Evolutionary conservation across 2,797 vertebrate genomes (phyloP), one percentile per base, ranked within the genome.

Genomic region (Gymnothorax javanicus): DNA sequence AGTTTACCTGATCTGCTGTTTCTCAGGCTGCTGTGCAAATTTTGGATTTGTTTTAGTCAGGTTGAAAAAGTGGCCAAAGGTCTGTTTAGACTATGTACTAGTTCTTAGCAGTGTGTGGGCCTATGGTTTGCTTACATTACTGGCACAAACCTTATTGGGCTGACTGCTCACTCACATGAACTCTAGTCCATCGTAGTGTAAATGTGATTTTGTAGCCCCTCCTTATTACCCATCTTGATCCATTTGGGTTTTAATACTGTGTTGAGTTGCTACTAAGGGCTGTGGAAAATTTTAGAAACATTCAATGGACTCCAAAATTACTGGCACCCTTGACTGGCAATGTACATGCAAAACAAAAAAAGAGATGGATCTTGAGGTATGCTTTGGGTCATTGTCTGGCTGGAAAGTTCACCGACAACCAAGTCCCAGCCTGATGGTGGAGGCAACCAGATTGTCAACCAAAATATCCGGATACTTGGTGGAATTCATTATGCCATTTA

Each of bases 41-140:
- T n/a, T 81, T 81, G 77, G 20, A 9, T 33, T 81, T 81, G 56
- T 56, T 81, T 77, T 8, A 13, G 73, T 81, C 77, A 81, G 52
- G n/a, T 43, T 33, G 5, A 77, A 8, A 20, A 50, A 43, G 50
- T 56, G 77, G n/a, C 50, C 50, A 56, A 81, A 81, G 77, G 77
- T 81, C 77, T 81, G 77, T 54, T 81, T 81, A 81, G 20, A 81
- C 50, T 81, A 79, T 15, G 7, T n/a, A 1, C 56, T 23, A 81
- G 20, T 54, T 7, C 12, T 9, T 7, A 81, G 52, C 50, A 17
- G 50, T 81, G 77, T 50, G 73, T 77, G 52, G 54, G 50, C 15
- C 8, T 81, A 15, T 77, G 33, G 2, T 7, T 13, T 50, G 73
- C 15, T 77, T 4, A 77, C 43, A 77, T 52, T 50, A 33, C 11